Conservation (phyloP, 2,797 vertebrate genomes). For the Notamacropus eugenii region DNA sequence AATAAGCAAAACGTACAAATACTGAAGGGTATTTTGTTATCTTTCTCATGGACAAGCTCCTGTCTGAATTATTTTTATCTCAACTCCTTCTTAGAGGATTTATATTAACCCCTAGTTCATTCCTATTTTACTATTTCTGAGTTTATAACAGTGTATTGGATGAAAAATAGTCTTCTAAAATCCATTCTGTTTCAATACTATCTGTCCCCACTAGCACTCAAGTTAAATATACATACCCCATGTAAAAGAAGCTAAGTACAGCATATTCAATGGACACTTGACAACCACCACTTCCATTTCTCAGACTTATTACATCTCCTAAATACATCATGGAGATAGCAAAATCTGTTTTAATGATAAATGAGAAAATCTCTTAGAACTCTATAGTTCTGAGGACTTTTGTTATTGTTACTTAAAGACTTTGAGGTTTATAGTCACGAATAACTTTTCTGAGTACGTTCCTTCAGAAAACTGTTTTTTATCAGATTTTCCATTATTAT, state of each 20-base stretch:
- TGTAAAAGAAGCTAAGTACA: slow-evolving; percentile 75
- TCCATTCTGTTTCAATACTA: slow-evolving; percentile 78
- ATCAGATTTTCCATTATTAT: slow-evolving; percentile 39
- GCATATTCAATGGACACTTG: slow-evolving; percentile 61
- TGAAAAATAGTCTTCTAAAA: slow-evolving; percentile 82
- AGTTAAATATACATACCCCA: slow-evolving; percentile 78
- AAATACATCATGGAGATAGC: slow-evolving; percentile 43
- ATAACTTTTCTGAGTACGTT: slow-evolving; percentile 29
- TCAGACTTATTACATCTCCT: slow-evolving; percentile 28
- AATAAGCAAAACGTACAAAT: slow-evolving; percentile 65
- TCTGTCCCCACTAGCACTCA: slow-evolving; percentile 67
- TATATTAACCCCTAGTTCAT: slow-evolving; percentile 71
- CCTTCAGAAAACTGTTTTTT: slow-evolving; percentile 36
- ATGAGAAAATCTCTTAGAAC: slow-evolving; percentile 14
- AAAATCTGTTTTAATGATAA: slow-evolving; percentile 51
- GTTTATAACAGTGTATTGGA: slow-evolving; percentile 80
- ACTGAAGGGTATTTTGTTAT: slow-evolving; percentile 64
- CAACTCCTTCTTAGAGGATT: slow-evolving; percentile 65
- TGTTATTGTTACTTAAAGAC: slow-evolving; percentile 38
- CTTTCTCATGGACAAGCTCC: slow-evolving; percentile 57
- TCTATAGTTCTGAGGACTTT: neutral
- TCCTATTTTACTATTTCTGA: slow-evolving; percentile 75
- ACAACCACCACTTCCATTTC: slow-evolving; percentile 51
- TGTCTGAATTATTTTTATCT: slow-evolving; percentile 78
- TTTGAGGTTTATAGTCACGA: neutral